phyloP scores from a whole-genome alignment of 1,140 invertebrate species.

The Lepidostoma basale region DNA sequence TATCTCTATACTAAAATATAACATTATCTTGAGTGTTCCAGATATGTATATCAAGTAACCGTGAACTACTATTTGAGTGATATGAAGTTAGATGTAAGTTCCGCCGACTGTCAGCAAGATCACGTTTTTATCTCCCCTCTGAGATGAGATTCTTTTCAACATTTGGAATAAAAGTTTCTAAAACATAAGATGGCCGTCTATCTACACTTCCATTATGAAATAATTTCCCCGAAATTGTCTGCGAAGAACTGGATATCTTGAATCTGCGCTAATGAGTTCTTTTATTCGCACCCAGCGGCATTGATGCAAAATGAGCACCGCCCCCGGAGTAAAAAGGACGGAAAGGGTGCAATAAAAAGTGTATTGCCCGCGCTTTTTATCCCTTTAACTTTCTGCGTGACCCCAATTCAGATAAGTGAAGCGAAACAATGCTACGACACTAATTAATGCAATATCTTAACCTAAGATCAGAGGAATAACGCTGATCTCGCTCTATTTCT shows the following conservation, averaged over 20 bases:
- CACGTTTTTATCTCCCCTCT: no score
- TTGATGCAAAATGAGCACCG: neutral
- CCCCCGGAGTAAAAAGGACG: neutral
- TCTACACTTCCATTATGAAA: neutral
- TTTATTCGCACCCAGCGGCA: constrained; percentile 1
- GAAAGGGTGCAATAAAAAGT: constrained; percentile 23
- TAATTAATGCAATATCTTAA: constrained; percentile 45
- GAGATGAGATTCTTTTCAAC: no score
- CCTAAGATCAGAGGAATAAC: constrained; percentile 29
- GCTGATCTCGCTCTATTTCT: constrained; percentile 32
- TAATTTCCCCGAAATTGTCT: neutral
- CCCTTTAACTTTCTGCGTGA: constrained; percentile 28
- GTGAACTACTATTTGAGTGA: no score
- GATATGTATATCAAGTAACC: no score
- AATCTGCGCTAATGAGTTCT: constrained; percentile 18
- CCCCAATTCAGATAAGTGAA: constrained; percentile 42
- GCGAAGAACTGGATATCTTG: neutral
- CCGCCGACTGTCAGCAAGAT: no score
- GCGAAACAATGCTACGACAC: constrained; percentile 40
- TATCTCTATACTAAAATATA: no score
- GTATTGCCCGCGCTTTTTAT: constrained; percentile 34
- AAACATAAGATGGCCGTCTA: no score
- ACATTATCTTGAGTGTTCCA: no score
- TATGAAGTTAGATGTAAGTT: no score
- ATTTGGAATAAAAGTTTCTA: no score